Base-by-base conservation (phyloP, 2,888 invertebrate genomes). In the Macroteleia sp. region DNA sequence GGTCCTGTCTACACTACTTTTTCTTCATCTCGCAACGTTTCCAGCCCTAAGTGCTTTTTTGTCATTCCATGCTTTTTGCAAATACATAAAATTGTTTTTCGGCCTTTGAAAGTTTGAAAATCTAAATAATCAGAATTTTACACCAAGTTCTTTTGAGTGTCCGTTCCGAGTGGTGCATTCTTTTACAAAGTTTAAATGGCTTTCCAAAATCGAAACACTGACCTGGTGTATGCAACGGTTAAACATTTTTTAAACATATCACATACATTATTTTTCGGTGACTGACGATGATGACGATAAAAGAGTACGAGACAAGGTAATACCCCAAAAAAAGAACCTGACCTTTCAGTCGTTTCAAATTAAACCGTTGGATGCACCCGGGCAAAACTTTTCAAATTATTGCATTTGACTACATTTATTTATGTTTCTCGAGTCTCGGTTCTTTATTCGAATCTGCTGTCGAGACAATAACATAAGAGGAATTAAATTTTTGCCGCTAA, bases 201-300 rank as follows among this genome's bases (percentile, higher is more conserved):
- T 59, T 71, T 66, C 39, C 28, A 50, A 54, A 77, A 52, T 30
- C 30, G 16, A 39, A 75, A 46, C 30, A 14, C 20, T 46, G 25
- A 54, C 62, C 73, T 19, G 32, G 52, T 19, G 30, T 30, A 41
- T 34, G 16, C 5, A 6, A 25, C 10, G 14, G 16, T 19, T 14
- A 1, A 59, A 34, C 34, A 69, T 62, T 41, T 57, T 57, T 41
- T 25, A 54, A 50, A 77, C 77, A 73, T 77, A 77, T 77, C 77
- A 67, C 67, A 69, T 50, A 20, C 39, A 71, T 77, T 57, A 77
- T 70, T 69, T 52, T 36, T 12, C 25, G 42, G 44, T 22, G 66
- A 57, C 50, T 44, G 42, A 48, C 41, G 44, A 22, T 17, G 25
- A 25, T 25, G 4, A 25, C 25, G 25, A 25, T n/a, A n/a, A n/a